Evolutionary conservation across 2,797 vertebrate genomes (phyloP), one percentile per base, ranked within the genome.

Genomic region (Odontamblyopus rebecca): DNA sequence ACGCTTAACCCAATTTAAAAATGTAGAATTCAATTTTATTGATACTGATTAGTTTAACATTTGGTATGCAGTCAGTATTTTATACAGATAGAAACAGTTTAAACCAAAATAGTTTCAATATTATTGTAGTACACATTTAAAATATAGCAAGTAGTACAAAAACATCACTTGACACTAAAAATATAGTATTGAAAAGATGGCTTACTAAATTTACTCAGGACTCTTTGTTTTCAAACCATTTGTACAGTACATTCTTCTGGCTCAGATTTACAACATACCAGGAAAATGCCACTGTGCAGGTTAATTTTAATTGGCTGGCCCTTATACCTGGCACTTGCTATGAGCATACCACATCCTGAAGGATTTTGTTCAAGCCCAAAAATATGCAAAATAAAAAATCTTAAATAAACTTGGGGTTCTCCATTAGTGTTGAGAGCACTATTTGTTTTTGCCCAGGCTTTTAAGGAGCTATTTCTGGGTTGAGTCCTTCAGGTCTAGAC

Each of bases 401-500:
- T 41, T n/a, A 85, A 83, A 79, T 79, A 83, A 86, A 89, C 83
- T 71, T 76, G 81, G 74, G 82, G 83, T 85, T 90, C 16, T 7
- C n/a, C 16, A 54, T 53, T 62, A 78, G 67, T 81, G 76, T 73
- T 82, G 76, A 67, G 59, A 81, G 73, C 9, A 0, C 27, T 8
- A 75, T 85, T 89, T 90, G 80, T 85, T 88, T 89, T 87, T 74
- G 68, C 80, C 69, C 62, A 62, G 75, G 65, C 57, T 82, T 67
- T 53, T 61, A 68, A 67, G 48, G 82, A 80, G 76, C 87, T 84
- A 81, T 88, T 91, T 80, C 80, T 86, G 87, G 83, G 79, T 75
- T 9, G 70, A 79, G 82, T 81, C 84, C 85, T 89, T 87, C 85
- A 82, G 78, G 85, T 88, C 90, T 81, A 90, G 89, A 89, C 84